These are phyloP conservation scores for Rhinatrema bivittatum DNA, from an alignment of 2,797 vertebrate genomes.

Conservation along the genomic window DNA sequence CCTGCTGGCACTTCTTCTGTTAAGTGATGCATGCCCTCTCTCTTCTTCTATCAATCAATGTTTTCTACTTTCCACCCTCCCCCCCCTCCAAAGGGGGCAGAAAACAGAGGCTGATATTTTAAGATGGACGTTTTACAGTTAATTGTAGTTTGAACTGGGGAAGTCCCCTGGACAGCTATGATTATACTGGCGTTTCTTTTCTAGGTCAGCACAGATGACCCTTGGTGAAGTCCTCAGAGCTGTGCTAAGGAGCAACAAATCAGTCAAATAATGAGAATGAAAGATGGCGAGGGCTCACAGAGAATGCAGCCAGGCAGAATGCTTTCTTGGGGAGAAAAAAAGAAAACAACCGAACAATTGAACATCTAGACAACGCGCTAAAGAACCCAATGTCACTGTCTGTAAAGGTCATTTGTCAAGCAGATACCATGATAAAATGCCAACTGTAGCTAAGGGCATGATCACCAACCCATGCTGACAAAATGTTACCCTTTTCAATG, in stretches of 20 bases:
- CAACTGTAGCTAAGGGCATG: not conserved
- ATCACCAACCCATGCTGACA: not conserved
- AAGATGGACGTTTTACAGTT: not conserved
- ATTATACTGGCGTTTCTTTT: not conserved
- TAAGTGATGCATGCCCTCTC: not conserved
- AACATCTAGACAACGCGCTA: not conserved
- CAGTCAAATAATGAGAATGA: not conserved
- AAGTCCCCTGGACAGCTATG: not conserved
- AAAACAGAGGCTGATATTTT: not conserved
- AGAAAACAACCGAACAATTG: no score
- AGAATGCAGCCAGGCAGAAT: not conserved
- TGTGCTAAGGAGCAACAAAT: not conserved
- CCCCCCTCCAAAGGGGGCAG: not conserved
- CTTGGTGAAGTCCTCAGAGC: not conserved
- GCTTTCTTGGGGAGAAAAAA: not conserved
- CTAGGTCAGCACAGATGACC: not conserved
- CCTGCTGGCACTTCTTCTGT: no score
- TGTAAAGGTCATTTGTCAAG: not conserved
- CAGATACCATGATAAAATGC: not conserved
- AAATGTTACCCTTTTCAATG: not conserved
- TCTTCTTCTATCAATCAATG: not conserved
- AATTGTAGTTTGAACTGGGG: not conserved
- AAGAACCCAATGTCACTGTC: not conserved
- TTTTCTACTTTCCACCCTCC: not conserved
- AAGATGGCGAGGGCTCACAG: not conserved